phyloP scores from a whole-genome alignment of 2,797 vertebrate species.

The Octomys mimax region DNA sequence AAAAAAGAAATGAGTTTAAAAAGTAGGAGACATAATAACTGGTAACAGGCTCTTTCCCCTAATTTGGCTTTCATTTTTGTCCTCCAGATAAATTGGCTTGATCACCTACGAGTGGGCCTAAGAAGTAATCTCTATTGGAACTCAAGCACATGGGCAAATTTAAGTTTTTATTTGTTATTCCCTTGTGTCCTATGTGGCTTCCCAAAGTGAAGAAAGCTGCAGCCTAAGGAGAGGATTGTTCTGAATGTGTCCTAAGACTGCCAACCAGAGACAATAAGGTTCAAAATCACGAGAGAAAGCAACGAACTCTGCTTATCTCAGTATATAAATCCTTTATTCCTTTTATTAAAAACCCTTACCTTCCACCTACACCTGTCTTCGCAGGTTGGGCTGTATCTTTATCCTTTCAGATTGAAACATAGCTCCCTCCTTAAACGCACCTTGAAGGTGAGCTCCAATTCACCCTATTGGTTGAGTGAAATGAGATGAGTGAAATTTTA shows the following conservation, averaged over 20 bases:
- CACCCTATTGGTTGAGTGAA: slow-evolving; percentile 32
- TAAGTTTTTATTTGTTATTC: background rate
- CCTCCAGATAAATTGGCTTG: background rate
- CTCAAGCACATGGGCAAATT: background rate
- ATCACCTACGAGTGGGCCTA: background rate
- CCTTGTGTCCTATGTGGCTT: background rate
- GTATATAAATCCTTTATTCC: background rate
- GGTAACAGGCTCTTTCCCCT: background rate
- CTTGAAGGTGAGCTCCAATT: background rate
- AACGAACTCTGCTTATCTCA: background rate
- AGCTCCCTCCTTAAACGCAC: background rate
- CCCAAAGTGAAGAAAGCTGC: background rate
- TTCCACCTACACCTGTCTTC: background rate
- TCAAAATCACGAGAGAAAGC: background rate
- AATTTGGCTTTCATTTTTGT: background rate
- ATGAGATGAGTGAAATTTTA: background rate
- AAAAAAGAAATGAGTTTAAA: background rate
- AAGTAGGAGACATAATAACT: background rate
- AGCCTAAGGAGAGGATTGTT: background rate
- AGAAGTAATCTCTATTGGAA: background rate
- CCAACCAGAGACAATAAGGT: background rate
- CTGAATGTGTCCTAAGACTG: background rate
- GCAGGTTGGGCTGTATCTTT: background rate
- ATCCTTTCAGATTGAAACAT: background rate
- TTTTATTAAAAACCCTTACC: background rate